A percentile compares a stretch with the other conserved stretches of the same genome.
These are phyloP conservation scores for Elmis aenea DNA, from an alignment of 2,888 invertebrate species.

Conservation along the genomic window DNA sequence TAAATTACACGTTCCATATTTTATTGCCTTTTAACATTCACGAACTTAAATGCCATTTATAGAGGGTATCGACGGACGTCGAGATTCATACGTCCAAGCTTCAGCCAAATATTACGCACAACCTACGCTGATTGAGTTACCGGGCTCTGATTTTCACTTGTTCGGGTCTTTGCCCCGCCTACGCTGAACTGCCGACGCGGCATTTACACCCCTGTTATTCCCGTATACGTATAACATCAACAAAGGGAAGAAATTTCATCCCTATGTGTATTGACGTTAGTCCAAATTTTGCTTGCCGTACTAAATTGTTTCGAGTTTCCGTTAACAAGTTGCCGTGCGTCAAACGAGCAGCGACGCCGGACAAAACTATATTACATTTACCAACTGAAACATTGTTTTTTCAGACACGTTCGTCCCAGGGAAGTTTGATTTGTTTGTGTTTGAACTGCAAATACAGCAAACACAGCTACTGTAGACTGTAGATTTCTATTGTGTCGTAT, in stretches of 20 bases:
- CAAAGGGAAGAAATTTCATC: too few relatives aligned
- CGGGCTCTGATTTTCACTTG: conserved; percentile 42
- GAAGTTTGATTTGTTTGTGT: conserved; percentile 26
- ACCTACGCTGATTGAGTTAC: conserved; percentile 39
- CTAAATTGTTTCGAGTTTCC: too few relatives aligned
- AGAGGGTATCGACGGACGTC: too few relatives aligned
- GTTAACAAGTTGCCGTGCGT: too few relatives aligned
- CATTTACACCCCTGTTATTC: conserved; percentile 15
- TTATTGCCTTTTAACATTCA: conserved; percentile 2
- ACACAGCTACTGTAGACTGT: too few relatives aligned
- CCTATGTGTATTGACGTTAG: too few relatives aligned
- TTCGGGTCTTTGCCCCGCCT: conserved; percentile 33
- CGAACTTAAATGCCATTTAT: too few relatives aligned
- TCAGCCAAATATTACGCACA: conserved; percentile 22
- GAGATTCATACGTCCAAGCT: conserved; percentile 15
- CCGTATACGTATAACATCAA: background rate
- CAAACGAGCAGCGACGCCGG: conserved; percentile 10
- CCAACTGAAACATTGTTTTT: conserved; percentile 23
- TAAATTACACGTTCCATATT: conserved; percentile 1
- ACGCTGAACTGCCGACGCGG: conserved; percentile 24
- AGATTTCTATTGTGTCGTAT: too few relatives aligned
- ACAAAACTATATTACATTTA: conserved; percentile 16
- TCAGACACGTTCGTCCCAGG: conserved; percentile 14
- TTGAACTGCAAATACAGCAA: conserved; percentile 17
- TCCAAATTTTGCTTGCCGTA: too few relatives aligned